Evolutionary conservation across 2,113 vertebrate species (phyloP), one percentile per base, ranked within the genome.

Genomic region (Siphamia tubifer): DNA sequence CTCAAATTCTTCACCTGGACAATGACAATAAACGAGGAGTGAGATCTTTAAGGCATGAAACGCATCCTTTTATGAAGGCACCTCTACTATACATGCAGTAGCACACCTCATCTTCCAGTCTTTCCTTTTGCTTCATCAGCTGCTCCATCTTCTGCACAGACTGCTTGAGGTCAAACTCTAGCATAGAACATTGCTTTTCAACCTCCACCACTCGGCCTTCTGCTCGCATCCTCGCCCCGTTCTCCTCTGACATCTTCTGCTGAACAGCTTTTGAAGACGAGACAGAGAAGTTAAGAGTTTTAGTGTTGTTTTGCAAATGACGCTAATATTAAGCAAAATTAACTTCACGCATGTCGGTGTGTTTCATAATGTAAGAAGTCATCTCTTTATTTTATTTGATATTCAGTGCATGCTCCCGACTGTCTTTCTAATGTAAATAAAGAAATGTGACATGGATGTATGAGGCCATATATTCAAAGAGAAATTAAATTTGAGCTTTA

Each of bases 121-220:
- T 90, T 61, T 99, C 96, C 64, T 98, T 99, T 73, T 98, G 96
- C 87, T 96, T 94, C 92, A 91, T 91, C 83, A 99, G 90, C 84
- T 98, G 98, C 74, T 99, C 96, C 47, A 98, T 91, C 84, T 98
- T 98, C 90, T 99, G 97, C 78, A 96, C 94, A 25, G 95, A 97
- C 72, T 99, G 96, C 77, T 98, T 98, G 48, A 99, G 92, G 90
- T 99, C 98, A 6, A 99, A 98, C 78, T 99, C 97, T 48, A 98
- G 85, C 96, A 98, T 98, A 5, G 96, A 98, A 88, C 96, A 98
- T 78, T 97, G 96, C 80, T 99, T 99, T 88, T 99, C 98, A 64
- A 95, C 93, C 82, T 99, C 96, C 89, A 99, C 95, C 72, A 96
- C 91, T 51, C 91, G 81, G 85, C 95, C 95, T 91, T 99, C 97